Conservation (phyloP, 2,888 invertebrate genomes). For the Leptinotarsa rubiginosa region DNA sequence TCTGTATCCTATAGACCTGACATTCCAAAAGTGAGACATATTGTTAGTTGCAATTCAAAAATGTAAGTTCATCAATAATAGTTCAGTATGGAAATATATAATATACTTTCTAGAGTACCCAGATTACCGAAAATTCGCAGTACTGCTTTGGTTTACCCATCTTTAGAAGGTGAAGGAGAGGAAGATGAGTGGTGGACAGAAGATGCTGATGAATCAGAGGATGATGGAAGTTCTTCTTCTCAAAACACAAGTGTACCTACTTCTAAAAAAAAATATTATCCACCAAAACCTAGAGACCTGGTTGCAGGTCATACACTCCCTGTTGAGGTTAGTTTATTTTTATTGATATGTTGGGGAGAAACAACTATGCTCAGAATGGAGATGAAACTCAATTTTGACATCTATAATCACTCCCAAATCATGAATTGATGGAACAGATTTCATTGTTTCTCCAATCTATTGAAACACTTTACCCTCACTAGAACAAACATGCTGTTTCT, state of each 20-base stretch:
- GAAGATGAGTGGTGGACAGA: slow-evolving; percentile 66
- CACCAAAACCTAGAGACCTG: slow-evolving; percentile 62
- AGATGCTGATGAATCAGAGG: slow-evolving; percentile 60
- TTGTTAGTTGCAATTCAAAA: slow-evolving; percentile 54
- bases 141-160: slow-evolving; percentile 45
- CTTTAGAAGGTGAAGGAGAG: slow-evolving; percentile 46
- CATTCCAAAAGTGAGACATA: slow-evolving; percentile 58
- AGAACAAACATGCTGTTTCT: no score
- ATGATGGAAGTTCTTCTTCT: slow-evolving; percentile 58
- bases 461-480: no score
- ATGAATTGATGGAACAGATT: no score
- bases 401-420: no score
- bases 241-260: slow-evolving; percentile 54
- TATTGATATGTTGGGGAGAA: neutral
- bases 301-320: slow-evolving; percentile 61
- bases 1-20: slow-evolving; percentile 59
- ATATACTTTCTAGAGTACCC: slow-evolving; percentile 28
- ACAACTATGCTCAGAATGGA: no score
- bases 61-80: slow-evolving; percentile 44
- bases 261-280: slow-evolving; percentile 58
- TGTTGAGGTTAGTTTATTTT: slow-evolving; percentile 58
- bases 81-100: neutral
- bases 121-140: slow-evolving; percentile 50
- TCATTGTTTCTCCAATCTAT: no score
- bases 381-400: no score